Base-by-base conservation (phyloP, 2,888 invertebrate genomes). In the Tetranychus truncatus region DNA sequence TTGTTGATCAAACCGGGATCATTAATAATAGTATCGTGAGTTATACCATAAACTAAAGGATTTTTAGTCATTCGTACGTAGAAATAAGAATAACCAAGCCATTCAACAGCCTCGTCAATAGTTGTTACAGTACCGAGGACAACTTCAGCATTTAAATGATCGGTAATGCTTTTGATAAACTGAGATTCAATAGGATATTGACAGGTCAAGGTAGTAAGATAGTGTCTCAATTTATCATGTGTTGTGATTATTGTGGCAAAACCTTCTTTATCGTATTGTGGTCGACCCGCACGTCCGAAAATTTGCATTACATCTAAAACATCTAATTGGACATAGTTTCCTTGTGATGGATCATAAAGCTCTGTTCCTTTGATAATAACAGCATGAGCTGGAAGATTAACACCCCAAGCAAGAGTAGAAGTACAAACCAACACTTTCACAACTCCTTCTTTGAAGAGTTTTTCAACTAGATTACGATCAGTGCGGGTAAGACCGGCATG, bases 171-270 rank as follows among this genome's bases (percentile, higher is more conserved):
- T 80, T 89, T 89, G 76, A 95, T 88, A 81, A 99, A 96, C 84
- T 94, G 94, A 81, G 95, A 95, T 83, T 99, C 99, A 78, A 99
- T 99, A 0, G 99, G 97, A 82, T 92, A 92, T 84, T 97, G 96
- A 81, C 95, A 92, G 1, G 95, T 95, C 81, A 99, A 87, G 74
- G 95, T 86, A 0, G 92, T 91, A 76, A 99, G 85, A 82, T 99
- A 99, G 81, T 95, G 93, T 55, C 91, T 88, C 75, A 99, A 85
- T 82, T 95, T 95, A 78, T 91, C 90, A 81, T 95, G 91, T 0
- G 89, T 85, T 0, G 99, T 99, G 73, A 99, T 93, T 76, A 99
- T 99, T 66, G 92, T 90, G 66, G 96, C 97, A 66, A 93, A 90
- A 6, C 99, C 96, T 18, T 91, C 90, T 1, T 87, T 91, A 82